These are phyloP conservation scores for Caenorhabditis zanzibari DNA, from an alignment of 2,888 invertebrate genomes.

Conservation along the genomic window DNA sequence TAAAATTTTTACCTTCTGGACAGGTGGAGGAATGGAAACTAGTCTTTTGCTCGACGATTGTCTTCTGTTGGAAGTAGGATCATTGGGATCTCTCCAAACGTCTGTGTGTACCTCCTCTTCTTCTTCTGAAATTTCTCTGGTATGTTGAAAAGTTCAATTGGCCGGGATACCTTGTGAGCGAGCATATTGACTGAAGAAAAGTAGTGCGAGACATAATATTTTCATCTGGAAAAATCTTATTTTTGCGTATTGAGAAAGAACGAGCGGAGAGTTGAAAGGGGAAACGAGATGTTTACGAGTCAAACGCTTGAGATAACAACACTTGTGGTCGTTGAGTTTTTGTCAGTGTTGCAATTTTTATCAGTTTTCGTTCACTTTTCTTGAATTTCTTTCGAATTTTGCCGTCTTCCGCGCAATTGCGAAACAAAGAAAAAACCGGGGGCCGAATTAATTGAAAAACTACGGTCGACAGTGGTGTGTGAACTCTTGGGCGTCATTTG, in stretches of 20 bases:
- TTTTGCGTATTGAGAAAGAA: neutral
- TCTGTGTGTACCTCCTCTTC: constrained; percentile 16
- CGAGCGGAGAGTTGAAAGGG: constrained; percentile 24
- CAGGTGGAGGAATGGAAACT: neutral
- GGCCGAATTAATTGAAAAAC: neutral
- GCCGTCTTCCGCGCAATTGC: constrained; percentile 26
- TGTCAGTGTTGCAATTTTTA: constrained; percentile 3
- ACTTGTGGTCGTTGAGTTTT: neutral
- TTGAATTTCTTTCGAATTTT: neutral
- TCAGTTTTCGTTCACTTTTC: neutral
- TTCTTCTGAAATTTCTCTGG: constrained; percentile 12
- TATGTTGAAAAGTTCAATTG: neutral
- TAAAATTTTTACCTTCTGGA: constrained; percentile 17
- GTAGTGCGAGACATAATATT: constrained; percentile 27
- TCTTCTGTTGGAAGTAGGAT: constrained; percentile 40
- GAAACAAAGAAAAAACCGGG: constrained; percentile 30
- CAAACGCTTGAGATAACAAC: constrained; percentile 12
- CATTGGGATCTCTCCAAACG: constrained; percentile 60
- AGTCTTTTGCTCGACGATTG: neutral
- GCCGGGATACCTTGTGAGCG: neutral
- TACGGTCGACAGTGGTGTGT: constrained; percentile 46
- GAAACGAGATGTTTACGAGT: constrained; percentile 11
- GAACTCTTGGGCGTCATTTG: constrained; percentile 32
- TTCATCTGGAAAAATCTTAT: constrained; percentile 33
- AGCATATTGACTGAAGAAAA: neutral